phyloP scores from a whole-genome alignment of 1,140 invertebrate genomes.

The Bombus balteatus region DNA sequence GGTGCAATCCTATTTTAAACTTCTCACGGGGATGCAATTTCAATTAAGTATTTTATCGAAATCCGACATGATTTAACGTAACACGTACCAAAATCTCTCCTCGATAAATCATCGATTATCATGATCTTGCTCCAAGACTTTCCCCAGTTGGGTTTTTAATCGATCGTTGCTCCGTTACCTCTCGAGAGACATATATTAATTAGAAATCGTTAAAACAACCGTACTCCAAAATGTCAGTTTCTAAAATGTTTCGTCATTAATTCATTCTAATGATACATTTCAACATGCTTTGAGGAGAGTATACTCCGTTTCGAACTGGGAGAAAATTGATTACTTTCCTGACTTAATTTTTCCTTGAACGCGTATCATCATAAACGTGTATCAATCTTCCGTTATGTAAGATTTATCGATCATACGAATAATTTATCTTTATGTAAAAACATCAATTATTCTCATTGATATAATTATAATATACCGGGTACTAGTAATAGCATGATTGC shows the following conservation, averaged over 20 bases:
- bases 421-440: not conserved
- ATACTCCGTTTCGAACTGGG: too few relatives aligned
- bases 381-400: not conserved
- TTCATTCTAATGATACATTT: not conserved
- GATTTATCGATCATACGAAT: not conserved
- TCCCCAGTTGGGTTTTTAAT: not conserved
- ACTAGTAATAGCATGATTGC: not conserved
- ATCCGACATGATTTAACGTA: not conserved
- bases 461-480: not conserved
- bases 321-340: not conserved
- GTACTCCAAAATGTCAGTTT: not conserved
- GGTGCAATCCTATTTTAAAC: slow-evolving; percentile 11
- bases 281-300: not conserved
- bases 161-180: not conserved
- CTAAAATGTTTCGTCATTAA: not conserved
- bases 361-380: not conserved
- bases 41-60: slow-evolving; percentile 19
- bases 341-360: slow-evolving; percentile 3
- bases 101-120: slow-evolving; percentile 8
- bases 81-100: not conserved
- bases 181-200: not conserved
- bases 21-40: slow-evolving; percentile 19
- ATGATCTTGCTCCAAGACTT: not conserved
- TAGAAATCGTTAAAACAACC: not conserved
- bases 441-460: not conserved